Conservation (phyloP, 2,797 vertebrate species). For the Heteromormyrus szaboi region DNA sequence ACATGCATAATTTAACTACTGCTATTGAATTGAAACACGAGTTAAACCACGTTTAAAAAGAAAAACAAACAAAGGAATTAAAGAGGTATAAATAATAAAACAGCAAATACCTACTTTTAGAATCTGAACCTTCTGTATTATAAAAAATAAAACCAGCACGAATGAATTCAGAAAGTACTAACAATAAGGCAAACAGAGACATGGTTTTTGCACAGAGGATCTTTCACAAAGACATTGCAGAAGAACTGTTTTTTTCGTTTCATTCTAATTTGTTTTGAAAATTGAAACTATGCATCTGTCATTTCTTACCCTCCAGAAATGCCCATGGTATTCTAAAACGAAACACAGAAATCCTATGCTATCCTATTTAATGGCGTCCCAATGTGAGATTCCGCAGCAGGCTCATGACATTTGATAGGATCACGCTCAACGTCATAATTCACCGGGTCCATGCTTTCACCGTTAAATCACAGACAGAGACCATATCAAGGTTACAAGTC, state of each 20-base stretch:
- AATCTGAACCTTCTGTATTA: not conserved
- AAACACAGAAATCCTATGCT: conserved; percentile 35
- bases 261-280: not conserved
- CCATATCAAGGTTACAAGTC: conserved; percentile 61
- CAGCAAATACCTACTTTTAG: not conserved
- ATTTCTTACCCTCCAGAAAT: conserved; percentile 37
- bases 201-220: not conserved
- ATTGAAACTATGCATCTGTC: conserved; percentile 47
- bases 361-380: conserved; percentile 34
- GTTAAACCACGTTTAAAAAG: not conserved
- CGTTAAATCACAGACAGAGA: conserved; percentile 67
- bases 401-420: conserved; percentile 55
- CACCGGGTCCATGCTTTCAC: conserved; percentile 62
- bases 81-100: not conserved
- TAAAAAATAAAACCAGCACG: not conserved
- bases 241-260: not conserved
- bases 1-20: not conserved
- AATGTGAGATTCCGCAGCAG: conserved; percentile 14
- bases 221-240: not conserved
- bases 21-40: not conserved
- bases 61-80: not conserved
- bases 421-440: conserved; percentile 68
- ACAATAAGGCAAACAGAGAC: not conserved
- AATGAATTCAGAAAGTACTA: not conserved
- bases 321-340: not conserved